phyloP scores from a whole-genome alignment of 2,113 vertebrate species.

The Hippocampus guttulatus region DNA sequence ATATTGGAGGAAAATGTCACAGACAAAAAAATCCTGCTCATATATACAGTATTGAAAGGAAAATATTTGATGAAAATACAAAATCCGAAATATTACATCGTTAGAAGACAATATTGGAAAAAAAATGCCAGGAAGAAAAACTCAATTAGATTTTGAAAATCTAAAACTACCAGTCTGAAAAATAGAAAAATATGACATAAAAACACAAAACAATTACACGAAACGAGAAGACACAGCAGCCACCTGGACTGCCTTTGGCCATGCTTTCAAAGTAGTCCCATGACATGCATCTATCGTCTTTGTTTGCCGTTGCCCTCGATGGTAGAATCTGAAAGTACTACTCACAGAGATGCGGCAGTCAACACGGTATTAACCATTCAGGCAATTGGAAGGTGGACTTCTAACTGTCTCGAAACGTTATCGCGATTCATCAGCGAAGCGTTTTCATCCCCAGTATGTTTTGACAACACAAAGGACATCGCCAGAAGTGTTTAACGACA shows the following conservation, averaged over 20 bases:
- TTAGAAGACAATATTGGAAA: no score
- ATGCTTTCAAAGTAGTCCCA: not conserved
- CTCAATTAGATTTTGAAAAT: no score
- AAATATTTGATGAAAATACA: no score
- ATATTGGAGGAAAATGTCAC: no score
- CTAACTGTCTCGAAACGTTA: not conserved
- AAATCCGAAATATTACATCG: no score
- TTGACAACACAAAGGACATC: conserved; percentile 21
- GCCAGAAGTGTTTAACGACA: not conserved
- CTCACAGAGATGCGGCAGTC: no score
- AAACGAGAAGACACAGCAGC: not conserved
- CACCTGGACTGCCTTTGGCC: not conserved
- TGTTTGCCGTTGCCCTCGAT: not conserved
- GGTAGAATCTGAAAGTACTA: not conserved
- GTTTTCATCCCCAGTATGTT: conserved; percentile 15
- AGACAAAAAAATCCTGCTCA: no score
- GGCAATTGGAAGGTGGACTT: not conserved
- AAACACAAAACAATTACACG: no score
- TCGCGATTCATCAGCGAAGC: not conserved
- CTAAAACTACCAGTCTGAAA: no score
- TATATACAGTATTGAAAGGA: no score
- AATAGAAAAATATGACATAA: no score
- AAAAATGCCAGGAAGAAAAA: no score
- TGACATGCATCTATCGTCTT: not conserved
- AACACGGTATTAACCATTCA: not conserved